Conservation (phyloP, 2,888 invertebrate species). For the Diadegma fenestrale region DNA sequence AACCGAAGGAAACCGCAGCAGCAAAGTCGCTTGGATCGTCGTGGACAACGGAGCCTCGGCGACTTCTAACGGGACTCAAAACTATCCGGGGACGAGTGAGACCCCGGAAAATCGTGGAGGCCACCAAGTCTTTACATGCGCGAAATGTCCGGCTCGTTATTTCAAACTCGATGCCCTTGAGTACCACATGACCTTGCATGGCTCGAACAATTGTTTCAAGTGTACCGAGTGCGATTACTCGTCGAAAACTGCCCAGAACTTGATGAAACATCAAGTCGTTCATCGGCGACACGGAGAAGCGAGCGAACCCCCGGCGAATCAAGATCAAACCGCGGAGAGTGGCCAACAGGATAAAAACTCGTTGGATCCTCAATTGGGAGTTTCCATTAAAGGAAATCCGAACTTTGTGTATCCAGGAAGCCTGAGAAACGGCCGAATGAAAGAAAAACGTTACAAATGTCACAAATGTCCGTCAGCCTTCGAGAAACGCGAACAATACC, state of each 20-base stretch:
- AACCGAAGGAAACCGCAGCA: not conserved
- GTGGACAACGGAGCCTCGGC: constrained; percentile 70
- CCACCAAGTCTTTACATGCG: constrained; percentile 85
- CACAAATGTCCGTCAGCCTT: constrained; percentile 95
- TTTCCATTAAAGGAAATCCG: constrained; percentile 90
- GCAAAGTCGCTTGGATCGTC: constrained; percentile 80
- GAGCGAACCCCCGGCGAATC: constrained; percentile 17
- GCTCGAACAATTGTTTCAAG: constrained; percentile 88
- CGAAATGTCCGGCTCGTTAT: constrained; percentile 91
- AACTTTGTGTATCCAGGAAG: constrained; percentile 92
- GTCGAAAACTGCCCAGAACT: constrained; percentile 89
- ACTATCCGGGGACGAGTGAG: constrained; percentile 7
- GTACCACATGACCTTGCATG: constrained; percentile 90
- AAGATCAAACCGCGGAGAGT: not conserved
- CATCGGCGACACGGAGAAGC: constrained; percentile 81
- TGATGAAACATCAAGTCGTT: constrained; percentile 88
- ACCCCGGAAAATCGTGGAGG: constrained; percentile 68
- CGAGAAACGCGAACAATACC: constrained; percentile 93
- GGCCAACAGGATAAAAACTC: constrained; percentile 66
- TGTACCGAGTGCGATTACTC: constrained; percentile 91
- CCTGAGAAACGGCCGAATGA: constrained; percentile 90
- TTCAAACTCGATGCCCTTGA: constrained; percentile 90
- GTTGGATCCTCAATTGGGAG: constrained; percentile 89
- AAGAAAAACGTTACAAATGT: constrained; percentile 93
- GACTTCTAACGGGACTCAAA: constrained; percentile 34